phyloP scores from a whole-genome alignment of 2,888 invertebrate species.

The Himalopsyche japonica region DNA sequence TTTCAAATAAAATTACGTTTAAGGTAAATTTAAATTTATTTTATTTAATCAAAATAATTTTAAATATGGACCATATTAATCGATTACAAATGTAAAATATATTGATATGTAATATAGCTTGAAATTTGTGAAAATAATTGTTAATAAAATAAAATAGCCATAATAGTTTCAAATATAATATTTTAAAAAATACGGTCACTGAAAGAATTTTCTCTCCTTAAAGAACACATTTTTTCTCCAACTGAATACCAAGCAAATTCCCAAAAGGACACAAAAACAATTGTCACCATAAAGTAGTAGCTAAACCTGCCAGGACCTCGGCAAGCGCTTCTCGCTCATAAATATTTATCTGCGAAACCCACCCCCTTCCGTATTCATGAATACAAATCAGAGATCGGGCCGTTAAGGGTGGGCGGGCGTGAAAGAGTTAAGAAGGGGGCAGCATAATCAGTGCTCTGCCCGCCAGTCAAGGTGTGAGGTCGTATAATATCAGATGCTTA shows the following conservation, averaged over 20 bases:
- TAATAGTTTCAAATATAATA: no score
- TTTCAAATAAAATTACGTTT: no score
- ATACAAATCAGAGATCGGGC: constrained; percentile 34
- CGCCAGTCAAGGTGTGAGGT: background rate
- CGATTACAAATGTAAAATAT: no score
- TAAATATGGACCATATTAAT: no score
- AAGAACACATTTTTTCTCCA: background rate
- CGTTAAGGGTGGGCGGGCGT: background rate
- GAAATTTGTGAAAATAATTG: no score
- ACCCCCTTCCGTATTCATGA: constrained; percentile 30
- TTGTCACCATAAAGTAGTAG: background rate
- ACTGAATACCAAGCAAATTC: background rate
- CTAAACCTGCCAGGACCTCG: constrained; percentile 1
- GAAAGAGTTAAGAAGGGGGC: background rate
- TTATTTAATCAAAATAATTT: no score
- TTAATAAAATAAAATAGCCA: no score
- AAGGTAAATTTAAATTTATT: no score
- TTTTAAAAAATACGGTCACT: no score
- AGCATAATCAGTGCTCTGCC: background rate
- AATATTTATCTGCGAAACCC: constrained; percentile 13
- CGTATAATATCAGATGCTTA: background rate
- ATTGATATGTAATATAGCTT: no score
- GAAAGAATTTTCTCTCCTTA: no score
- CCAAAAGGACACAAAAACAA: background rate
- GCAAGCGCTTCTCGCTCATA: constrained; percentile 7